Evolutionary conservation across 2,888 invertebrate species (phyloP).

Genomic region (Xanthia icteritia): DNA sequence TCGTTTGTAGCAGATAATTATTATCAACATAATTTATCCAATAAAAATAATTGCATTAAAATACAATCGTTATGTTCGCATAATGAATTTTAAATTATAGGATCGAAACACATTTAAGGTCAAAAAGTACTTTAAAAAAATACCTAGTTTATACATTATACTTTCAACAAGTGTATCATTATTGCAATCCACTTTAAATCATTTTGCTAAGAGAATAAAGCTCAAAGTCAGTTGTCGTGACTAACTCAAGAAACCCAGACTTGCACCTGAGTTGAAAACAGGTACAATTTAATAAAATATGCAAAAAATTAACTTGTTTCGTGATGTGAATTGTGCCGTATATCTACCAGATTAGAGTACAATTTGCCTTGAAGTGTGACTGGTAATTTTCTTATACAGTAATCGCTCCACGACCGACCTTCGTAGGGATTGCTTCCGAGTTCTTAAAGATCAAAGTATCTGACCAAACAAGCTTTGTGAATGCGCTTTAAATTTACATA

Average conservation of each 20-base stretch:
- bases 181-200: slow-evolving; percentile 26
- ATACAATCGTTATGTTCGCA: slow-evolving; percentile 24
- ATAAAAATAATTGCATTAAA: slow-evolving; percentile 51
- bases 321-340: slow-evolving; percentile 35
- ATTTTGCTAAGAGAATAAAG: slow-evolving; percentile 38
- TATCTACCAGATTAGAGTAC: slow-evolving; percentile 40
- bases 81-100: slow-evolving; percentile 58
- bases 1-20: slow-evolving; percentile 11
- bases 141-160: slow-evolving; percentile 44
- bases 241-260: slow-evolving; percentile 39
- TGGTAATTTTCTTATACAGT: slow-evolving; percentile 59
- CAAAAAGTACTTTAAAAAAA: slow-evolving; percentile 54
- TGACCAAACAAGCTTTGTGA: slow-evolving; percentile 45
- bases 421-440: slow-evolving; percentile 79
- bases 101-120: slow-evolving; percentile 40
- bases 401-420: slow-evolving; percentile 69
- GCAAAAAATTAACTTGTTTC: slow-evolving; percentile 50
- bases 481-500: slow-evolving; percentile 37
- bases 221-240: slow-evolving; percentile 35
- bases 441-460: slow-evolving; percentile 70
- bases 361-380: slow-evolving; percentile 38
- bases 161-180: slow-evolving; percentile 43
- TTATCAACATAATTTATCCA: slow-evolving; percentile 23
- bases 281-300: slow-evolving; percentile 62
- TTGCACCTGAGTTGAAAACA: slow-evolving; percentile 62